These are phyloP conservation scores for Andrena chrysosceles DNA, from an alignment of 2,888 invertebrate species.

Conservation along the genomic window DNA sequence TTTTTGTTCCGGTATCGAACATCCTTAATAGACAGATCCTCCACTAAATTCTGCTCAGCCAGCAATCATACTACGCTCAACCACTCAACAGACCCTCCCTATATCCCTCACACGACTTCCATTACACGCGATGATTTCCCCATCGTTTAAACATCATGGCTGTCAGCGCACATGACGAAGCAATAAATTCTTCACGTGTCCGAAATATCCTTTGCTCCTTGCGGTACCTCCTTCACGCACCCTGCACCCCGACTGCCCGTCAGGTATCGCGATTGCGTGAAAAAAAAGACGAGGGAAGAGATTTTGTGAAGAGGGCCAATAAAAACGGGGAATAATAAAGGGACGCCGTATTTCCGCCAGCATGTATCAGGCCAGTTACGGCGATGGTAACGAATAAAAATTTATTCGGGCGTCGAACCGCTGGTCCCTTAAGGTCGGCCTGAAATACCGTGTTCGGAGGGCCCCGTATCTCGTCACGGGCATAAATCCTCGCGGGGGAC, in stretches of 20 bases:
- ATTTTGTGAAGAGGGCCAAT: neutral
- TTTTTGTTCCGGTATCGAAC: too few species aligned
- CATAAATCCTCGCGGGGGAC: constrained; percentile 36
- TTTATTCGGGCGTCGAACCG: constrained; percentile 44
- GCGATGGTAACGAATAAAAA: constrained; percentile 44
- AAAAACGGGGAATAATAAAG: neutral
- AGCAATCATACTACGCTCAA: neutral
- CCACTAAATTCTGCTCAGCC: too few species aligned
- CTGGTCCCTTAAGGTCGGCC: constrained; percentile 7
- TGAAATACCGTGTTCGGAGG: constrained; percentile 34
- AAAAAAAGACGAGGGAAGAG: neutral
- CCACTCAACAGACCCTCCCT: constrained; percentile 1
- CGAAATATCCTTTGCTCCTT: constrained; percentile 6
- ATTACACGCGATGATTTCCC: constrained; percentile 15
- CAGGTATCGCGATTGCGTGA: too few species aligned
- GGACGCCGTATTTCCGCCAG: constrained; percentile 12
- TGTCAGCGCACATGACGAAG: constrained; percentile 8
- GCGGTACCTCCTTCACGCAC: neutral
- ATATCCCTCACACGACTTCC: constrained; percentile 4
- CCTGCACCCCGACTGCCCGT: too few species aligned
- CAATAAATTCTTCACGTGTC: constrained; percentile 27
- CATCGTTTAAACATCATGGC: constrained; percentile 16
- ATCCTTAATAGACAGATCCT: too few species aligned
- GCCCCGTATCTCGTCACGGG: constrained; percentile 36
- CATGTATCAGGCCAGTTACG: constrained; percentile 15